These are phyloP conservation scores for Actinia tenebrosa DNA, from an alignment of 64 coral and sea anemone genomes.

Conservation along the genomic window DNA sequence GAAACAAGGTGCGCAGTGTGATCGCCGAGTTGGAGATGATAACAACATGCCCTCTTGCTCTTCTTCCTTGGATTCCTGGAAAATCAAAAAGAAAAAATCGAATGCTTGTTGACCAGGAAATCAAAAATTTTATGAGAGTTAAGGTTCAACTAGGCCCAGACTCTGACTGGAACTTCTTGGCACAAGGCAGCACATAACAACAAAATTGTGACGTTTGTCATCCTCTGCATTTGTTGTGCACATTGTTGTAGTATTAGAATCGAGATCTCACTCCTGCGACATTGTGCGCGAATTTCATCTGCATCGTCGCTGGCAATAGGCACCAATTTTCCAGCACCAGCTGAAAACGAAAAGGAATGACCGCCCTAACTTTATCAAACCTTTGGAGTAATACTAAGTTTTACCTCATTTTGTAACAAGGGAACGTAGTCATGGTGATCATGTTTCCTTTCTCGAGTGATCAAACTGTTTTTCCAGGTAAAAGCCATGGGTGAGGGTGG, in stretches of 20 bases:
- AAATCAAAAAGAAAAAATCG: background rate
- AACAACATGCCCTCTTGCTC: background rate
- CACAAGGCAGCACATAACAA: too few species aligned
- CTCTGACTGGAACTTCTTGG: too few species aligned
- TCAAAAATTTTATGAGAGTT: too few species aligned
- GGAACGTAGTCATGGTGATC: slow-evolving; percentile 29
- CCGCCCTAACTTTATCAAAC: too few species aligned
- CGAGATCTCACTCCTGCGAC: too few species aligned
- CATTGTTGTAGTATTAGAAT: too few species aligned
- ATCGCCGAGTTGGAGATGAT: background rate
- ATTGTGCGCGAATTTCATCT: background rate
- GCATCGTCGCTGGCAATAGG: background rate
- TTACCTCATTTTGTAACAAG: slow-evolving; percentile 47
- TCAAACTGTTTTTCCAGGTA: background rate
- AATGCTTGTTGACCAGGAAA: too few species aligned
- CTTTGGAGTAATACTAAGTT: background rate
- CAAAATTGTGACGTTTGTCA: too few species aligned
- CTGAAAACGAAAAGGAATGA: too few species aligned
- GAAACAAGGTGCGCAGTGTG: slow-evolving; percentile 27
- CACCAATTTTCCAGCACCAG: too few species aligned
- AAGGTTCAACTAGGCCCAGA: too few species aligned
- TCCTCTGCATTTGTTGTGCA: too few species aligned
- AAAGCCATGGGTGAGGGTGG: background rate
- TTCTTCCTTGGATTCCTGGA: background rate
- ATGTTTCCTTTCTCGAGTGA: background rate